Evolutionary conservation across 2,797 vertebrate species (phyloP), one percentile per base, ranked within the genome.

Genomic region (Muscicapa striata): DNA sequence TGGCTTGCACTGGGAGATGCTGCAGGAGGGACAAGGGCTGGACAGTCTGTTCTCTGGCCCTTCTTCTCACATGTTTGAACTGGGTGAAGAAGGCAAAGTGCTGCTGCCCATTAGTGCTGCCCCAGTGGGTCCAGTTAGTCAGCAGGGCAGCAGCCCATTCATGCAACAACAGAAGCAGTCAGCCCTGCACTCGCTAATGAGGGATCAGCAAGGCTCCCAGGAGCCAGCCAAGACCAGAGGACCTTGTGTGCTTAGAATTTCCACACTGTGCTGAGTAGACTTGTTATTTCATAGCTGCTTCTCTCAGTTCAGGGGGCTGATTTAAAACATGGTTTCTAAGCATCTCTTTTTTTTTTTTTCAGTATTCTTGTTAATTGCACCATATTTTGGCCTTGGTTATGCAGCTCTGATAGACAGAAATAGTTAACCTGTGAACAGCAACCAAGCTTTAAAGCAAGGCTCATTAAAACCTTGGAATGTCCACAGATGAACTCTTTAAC

Each of bases 91-190:
- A 72, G 58, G 54, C 49, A 68, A 64, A 92, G 70, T 30, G 84
- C 70, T 87, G 59, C 78, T 82, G 55, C 93, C 63, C 55, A 58
- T 89, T 94, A 92, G 78, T 10, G 15, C 87, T 94, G 81, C 93
- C 59, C 48, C 75, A 36, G 62, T n/a, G 51, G 67, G 26, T 43
- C 70, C 67, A 46, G 84, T 90, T 69, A 76, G 84, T 73, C 91
- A 79, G 54, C 70, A 89, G 40, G 43, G 82, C 67, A 72, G 11
- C 26, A 84, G 54, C 55, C 67, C 24, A 17, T 92, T 84, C 63
- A 79, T 8, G 11, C 40, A 82, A 81, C 67, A 91, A 76, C 54
- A 87, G 93, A 68, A 73, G 67, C 84, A 87, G 40, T 87, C 84
- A 94, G 72, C 70, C 55, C 72, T 66, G 70, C 1, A 2, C 36